Evolutionary conservation across 2,888 invertebrate genomes (phyloP), one percentile per base, ranked within the genome.

Genomic region (Lasioglossum zephyrum): DNA sequence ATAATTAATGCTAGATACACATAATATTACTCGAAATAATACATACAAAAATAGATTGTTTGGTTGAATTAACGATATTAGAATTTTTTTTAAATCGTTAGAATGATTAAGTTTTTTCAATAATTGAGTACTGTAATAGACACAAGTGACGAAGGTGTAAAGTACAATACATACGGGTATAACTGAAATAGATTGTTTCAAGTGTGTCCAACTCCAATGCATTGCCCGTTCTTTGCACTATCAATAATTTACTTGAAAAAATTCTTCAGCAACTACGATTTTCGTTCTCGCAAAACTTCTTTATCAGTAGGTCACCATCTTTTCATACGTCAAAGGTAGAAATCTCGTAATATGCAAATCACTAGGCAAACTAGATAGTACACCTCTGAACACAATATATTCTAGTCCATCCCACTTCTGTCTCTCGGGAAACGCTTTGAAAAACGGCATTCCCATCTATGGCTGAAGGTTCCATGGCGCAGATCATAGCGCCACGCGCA

Each of bases 271-370:
- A 90, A 81, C 89, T 77, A 74, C 83, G 79, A 86, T 86, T 89
- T 87, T 85, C 90, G 88, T 90, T 92, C 91, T 92, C 91, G 84
- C 83, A 73, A 84, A 89, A 91, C 82, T 88, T 89, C 85, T 69
- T 89, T 92, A 92, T 92, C 91, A 88, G 86, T 92, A 86, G 86
- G 91, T 91, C 91, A 92, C 92, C 92, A 92, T 92, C 91, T 92
- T 92, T 91, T 87, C 85, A 88, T 91, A 91, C 90, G 92, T 91
- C 91, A 92, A 90, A 91, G 75, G 84, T 90, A 88, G 88, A 88
- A 82, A 82, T 85, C 86, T 87, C 79, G 73, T 82, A 81, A 80
- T 84, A 85, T 87, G 87, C 77, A 82, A 87, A 83, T 81, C 87
- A 87, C 81, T 82, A 84, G 87, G 66, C 41, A 70, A 36, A 85